A percentile compares a stretch with the other conserved stretches of the same genome.
Evolutionary conservation across 2,113 vertebrate genomes (phyloP).

Genomic region (Fregata magnificens): DNA sequence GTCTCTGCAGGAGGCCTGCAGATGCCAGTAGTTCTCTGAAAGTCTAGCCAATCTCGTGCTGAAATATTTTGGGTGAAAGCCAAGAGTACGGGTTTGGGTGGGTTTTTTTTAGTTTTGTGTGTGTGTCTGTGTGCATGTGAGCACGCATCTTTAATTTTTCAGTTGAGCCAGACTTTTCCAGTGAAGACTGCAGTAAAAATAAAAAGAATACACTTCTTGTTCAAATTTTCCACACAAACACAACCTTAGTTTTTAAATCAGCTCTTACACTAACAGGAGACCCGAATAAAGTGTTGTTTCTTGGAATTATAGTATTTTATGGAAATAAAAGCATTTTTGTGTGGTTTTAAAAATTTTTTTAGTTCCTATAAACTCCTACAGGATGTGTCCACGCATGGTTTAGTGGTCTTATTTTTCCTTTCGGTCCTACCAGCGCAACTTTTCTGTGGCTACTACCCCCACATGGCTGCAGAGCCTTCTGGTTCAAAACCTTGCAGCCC

Average conservation of each 20-base stretch:
- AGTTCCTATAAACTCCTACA: not conserved
- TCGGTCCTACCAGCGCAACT: not conserved
- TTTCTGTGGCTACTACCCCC: not conserved
- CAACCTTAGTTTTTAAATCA: not conserved
- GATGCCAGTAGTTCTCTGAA: not conserved
- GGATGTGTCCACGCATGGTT: not conserved
- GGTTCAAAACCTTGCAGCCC: not conserved
- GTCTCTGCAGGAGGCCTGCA: not conserved
- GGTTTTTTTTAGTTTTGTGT: not conserved
- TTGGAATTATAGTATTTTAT: not conserved
- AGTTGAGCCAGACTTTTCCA: constrained; percentile 2
- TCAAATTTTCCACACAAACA: constrained; percentile 4
- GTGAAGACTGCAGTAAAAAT: not conserved
- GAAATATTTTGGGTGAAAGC: not conserved
- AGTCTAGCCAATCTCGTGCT: not conserved
- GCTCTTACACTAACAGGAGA: not conserved
- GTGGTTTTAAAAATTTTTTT: not conserved
- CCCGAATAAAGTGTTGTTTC: not conserved
- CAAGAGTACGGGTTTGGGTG: not conserved
- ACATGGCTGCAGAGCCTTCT: not conserved
- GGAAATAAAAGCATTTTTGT: not conserved
- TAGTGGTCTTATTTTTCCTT: not conserved
- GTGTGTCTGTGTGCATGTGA: not conserved
- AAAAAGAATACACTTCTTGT: not conserved
- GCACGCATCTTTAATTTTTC: not conserved